phyloP scores from a whole-genome alignment of 2,797 vertebrate species.

The Notolepis coatsorum region DNA sequence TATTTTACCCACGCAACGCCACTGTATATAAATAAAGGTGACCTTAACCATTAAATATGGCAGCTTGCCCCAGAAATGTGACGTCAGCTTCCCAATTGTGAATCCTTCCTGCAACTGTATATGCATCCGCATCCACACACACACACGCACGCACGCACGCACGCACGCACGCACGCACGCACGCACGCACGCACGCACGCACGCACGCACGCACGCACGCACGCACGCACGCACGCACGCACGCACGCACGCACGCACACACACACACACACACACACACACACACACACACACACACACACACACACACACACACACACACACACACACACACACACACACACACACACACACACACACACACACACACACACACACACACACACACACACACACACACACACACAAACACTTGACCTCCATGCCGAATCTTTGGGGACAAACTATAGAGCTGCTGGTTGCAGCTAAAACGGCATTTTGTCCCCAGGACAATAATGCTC shows the following conservation, averaged over 20 bases:
- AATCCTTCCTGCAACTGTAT: too few relatives aligned
- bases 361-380: conserved; percentile 59
- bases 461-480: too few relatives aligned
- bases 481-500: too few relatives aligned
- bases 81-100: too few relatives aligned
- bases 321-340: conserved; percentile 8
- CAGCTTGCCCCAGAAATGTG: too few relatives aligned
- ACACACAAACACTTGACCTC: too few relatives aligned
- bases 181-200: not conserved
- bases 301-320: conserved; percentile 18
- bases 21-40: too few relatives aligned
- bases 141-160: not conserved
- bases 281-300: conserved; percentile 8
- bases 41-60: too few relatives aligned
- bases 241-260: conserved; percentile 10
- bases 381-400: too few relatives aligned
- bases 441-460: too few relatives aligned
- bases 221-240: conserved; percentile 2
- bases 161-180: conserved; percentile 5
- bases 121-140: not conserved
- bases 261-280: conserved; percentile 15
- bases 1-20: too few relatives aligned
- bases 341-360: conserved; percentile 10
- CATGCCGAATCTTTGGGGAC: too few relatives aligned
- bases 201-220: conserved; percentile 3